These are phyloP conservation scores for Panthera leo DNA, from an alignment of 2,113 vertebrate species.

Conservation along the genomic window DNA sequence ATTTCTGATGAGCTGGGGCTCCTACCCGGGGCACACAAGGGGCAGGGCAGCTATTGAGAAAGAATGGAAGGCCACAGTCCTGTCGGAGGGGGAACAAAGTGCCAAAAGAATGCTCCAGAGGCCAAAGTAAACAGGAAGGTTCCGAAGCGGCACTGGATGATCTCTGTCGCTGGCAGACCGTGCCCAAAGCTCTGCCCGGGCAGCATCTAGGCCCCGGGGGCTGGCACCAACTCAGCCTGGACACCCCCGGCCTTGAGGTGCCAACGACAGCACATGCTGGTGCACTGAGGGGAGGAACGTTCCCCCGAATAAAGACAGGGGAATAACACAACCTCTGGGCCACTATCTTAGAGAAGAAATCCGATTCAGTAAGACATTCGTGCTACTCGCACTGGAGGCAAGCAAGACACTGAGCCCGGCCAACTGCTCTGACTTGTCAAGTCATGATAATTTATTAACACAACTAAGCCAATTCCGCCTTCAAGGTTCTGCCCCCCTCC, in stretches of 20 bases:
- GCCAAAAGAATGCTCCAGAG: background rate
- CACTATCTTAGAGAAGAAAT: background rate
- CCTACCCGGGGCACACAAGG: background rate
- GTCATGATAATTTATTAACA: background rate
- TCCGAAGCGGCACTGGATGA: background rate
- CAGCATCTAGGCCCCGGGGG: background rate
- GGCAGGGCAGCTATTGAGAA: conserved; percentile 12
- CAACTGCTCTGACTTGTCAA: background rate
- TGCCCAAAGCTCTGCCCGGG: background rate
- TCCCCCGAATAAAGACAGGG: background rate
- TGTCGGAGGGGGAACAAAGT: background rate
- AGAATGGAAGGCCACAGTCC: conserved; percentile 42
- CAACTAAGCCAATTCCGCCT: background rate
- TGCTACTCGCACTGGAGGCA: background rate
- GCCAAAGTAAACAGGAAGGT: conserved; percentile 73
- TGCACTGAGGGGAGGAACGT: background rate
- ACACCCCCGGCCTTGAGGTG: background rate
- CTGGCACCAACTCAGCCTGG: background rate
- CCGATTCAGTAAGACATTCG: background rate
- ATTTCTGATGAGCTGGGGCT: background rate
- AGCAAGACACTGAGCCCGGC: background rate
- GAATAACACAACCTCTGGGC: background rate
- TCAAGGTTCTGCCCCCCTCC: background rate
- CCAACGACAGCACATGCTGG: background rate
- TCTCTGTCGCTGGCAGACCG: background rate